Evolutionary conservation across 2,113 vertebrate species (phyloP).

Genomic region (Amphiprion percula): DNA sequence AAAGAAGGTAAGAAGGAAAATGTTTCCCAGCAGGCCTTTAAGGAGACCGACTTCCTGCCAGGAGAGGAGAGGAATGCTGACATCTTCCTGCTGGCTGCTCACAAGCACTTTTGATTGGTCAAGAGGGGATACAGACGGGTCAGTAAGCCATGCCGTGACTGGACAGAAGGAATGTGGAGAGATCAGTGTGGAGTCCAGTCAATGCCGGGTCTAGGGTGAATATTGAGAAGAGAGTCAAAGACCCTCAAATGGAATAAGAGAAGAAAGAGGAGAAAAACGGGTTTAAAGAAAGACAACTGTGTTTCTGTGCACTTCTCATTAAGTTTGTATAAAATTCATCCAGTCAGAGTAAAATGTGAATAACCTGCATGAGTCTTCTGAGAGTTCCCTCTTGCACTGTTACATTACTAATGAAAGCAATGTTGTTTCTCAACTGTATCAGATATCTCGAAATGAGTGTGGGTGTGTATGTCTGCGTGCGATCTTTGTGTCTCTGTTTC

Average conservation of each 20-base stretch:
- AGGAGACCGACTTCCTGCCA: constrained; percentile 76
- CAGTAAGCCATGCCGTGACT: constrained; percentile 59
- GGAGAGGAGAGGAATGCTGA: constrained; percentile 77
- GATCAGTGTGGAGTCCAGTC: constrained; percentile 39
- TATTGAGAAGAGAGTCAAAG: constrained; percentile 35
- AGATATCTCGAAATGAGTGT: constrained; percentile 28
- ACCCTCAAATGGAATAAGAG: neutral
- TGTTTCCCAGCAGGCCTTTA: constrained; percentile 70
- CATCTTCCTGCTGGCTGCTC: constrained; percentile 76
- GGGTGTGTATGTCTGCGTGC: constrained; percentile 20
- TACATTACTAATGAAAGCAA: constrained; percentile 60
- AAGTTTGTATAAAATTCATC: neutral
- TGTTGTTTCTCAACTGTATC: constrained; percentile 8
- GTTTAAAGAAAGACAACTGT: neutral
- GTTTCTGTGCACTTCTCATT: neutral
- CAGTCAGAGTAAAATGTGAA: neutral
- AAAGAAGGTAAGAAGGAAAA: constrained; percentile 66
- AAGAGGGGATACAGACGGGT: constrained; percentile 63
- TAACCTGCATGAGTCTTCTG: constrained; percentile 24
- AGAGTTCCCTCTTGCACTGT: constrained; percentile 47
- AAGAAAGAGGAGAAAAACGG: neutral
- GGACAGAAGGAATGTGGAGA: constrained; percentile 48
- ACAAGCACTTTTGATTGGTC: constrained; percentile 68
- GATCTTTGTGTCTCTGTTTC: constrained; percentile 43
- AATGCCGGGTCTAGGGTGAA: constrained; percentile 51